phyloP scores from a whole-genome alignment of 2,113 vertebrate species.

The Himantopus leucocephalus region DNA sequence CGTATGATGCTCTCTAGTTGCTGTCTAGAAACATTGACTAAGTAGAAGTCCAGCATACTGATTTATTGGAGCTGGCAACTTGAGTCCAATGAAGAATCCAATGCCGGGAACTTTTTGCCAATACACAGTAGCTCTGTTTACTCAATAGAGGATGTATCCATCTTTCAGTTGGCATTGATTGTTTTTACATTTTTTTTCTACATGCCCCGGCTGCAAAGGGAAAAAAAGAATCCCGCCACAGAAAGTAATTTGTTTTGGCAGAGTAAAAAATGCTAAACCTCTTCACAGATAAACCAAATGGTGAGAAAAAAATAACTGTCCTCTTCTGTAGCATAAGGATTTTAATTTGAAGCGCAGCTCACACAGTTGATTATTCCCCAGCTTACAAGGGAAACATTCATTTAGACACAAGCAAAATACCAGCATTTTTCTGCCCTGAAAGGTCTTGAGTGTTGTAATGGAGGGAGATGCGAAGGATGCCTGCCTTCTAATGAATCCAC shows the following conservation, averaged over 20 bases:
- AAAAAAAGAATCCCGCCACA: background rate
- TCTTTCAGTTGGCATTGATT: slow-evolving; percentile 47
- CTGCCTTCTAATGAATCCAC: background rate
- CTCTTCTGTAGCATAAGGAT: background rate
- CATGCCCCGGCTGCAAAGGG: background rate
- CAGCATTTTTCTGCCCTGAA: background rate
- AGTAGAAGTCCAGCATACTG: slow-evolving; percentile 4
- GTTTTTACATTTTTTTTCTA: background rate
- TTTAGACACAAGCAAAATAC: background rate
- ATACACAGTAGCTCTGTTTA: slow-evolving; percentile 58
- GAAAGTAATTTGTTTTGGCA: slow-evolving; percentile 20
- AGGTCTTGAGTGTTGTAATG: background rate
- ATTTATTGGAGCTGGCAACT: slow-evolving; percentile 53
- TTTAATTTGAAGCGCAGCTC: background rate
- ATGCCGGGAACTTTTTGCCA: slow-evolving; percentile 48
- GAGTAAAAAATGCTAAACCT: background rate
- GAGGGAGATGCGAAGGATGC: background rate
- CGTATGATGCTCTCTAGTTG: background rate
- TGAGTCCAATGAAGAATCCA: slow-evolving; percentile 19
- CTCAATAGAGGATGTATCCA: background rate
- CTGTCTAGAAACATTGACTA: slow-evolving; percentile 28
- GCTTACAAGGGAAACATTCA: background rate
- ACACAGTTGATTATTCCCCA: background rate
- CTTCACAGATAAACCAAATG: background rate
- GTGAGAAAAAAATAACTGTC: background rate